phyloP scores from a whole-genome alignment of 37 sponge, comb jelly and placozoan genomes.

The Hexactinellida sp. region DNA sequence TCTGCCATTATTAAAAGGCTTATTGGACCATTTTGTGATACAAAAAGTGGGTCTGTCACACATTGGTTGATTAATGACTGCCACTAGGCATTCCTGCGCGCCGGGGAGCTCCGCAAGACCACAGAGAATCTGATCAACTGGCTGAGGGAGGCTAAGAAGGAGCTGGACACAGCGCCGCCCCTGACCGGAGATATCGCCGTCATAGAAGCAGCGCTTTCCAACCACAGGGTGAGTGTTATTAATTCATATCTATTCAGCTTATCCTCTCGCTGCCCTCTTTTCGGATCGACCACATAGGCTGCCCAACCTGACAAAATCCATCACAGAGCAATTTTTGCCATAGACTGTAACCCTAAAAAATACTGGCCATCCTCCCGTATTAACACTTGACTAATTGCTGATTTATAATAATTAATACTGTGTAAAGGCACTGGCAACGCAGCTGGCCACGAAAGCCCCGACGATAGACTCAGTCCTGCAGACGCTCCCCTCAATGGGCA shows the following conservation, averaged over 20 bases:
- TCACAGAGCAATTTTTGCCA: no score
- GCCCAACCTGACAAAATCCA: no score
- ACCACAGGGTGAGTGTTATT: neutral
- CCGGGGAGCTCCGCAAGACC: neutral
- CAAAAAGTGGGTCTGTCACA: no score
- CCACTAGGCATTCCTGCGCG: neutral
- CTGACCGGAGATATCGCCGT: neutral
- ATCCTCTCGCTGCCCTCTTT: no score
- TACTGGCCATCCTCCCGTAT: neutral
- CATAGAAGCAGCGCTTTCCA: neutral
- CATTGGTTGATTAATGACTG: no score
- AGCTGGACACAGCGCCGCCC: slow-evolving; percentile 24
- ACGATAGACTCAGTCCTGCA: neutral
- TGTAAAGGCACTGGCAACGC: neutral
- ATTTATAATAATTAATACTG: neutral
- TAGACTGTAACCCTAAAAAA: no score
- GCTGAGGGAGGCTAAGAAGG: slow-evolving; percentile 58
- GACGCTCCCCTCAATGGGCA: neutral
- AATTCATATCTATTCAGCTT: no score
- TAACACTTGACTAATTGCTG: neutral
- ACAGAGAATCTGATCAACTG: slow-evolving; percentile 47
- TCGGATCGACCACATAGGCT: no score
- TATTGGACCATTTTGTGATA: no score
- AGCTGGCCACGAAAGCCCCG: neutral
- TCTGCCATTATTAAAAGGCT: no score